Evolutionary conservation across 2,113 vertebrate genomes (phyloP).

Genomic region (Pardalotus punctatus): DNA sequence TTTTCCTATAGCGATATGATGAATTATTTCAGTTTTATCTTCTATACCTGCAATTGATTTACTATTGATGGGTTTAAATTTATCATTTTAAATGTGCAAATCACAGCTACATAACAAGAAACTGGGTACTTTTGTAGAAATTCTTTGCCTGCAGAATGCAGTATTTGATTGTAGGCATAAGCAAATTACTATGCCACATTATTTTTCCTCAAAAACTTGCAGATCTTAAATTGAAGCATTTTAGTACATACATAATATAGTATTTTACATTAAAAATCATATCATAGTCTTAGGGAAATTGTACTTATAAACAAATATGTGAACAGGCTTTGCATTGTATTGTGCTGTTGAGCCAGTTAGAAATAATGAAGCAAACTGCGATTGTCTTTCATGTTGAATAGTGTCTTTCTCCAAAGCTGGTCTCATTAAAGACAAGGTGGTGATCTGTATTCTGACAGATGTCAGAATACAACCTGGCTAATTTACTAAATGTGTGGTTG

Average conservation of each 20-base stretch:
- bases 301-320: background rate
- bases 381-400: constrained; percentile 5
- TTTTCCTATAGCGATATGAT: constrained; percentile 48
- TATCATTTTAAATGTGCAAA: constrained; percentile 69
- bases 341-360: constrained; percentile 22
- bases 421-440: background rate
- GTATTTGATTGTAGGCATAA: constrained; percentile 52
- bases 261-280: constrained; percentile 36
- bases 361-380: constrained; percentile 28
- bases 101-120: constrained; percentile 52
- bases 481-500: constrained; percentile 38
- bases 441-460: background rate
- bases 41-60: constrained; percentile 74
- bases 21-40: constrained; percentile 76
- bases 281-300: constrained; percentile 15
- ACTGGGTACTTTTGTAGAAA: constrained; percentile 50
- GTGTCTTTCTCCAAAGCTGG: background rate
- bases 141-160: constrained; percentile 49
- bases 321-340: background rate
- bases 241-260: constrained; percentile 14
- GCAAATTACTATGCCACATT: constrained; percentile 55
- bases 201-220: constrained; percentile 62
- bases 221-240: constrained; percentile 61
- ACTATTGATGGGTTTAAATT: constrained; percentile 67
- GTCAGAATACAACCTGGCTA: background rate